phyloP scores from a whole-genome alignment of 2,113 vertebrate species.

The Vimba vimba region DNA sequence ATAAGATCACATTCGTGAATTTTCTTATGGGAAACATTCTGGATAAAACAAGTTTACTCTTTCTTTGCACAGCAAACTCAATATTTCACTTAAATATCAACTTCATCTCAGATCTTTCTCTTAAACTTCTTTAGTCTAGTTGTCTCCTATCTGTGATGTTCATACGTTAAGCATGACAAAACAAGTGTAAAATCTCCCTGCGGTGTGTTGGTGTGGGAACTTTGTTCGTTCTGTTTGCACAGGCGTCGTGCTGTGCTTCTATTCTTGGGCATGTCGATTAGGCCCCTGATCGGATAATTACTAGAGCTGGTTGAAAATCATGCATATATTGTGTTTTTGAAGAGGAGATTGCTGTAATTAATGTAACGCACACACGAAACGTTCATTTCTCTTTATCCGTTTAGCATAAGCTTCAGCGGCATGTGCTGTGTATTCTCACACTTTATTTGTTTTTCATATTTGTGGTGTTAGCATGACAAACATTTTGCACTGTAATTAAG shows the following conservation, averaged over 20 bases:
- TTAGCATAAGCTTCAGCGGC: background rate
- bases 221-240: background rate
- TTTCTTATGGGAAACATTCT: no score
- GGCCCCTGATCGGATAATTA: constrained; percentile 63
- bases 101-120: background rate
- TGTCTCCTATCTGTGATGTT: constrained; percentile 3
- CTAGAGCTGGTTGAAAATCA: constrained; percentile 73
- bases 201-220: background rate
- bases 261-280: constrained; percentile 32
- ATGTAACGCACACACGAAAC: constrained; percentile 21
- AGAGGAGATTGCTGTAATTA: constrained; percentile 70
- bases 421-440: constrained; percentile 2
- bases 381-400: constrained; percentile 57
- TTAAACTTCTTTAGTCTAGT: background rate
- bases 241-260: constrained; percentile 27
- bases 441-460: constrained; percentile 34
- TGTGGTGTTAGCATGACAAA: constrained; percentile 31
- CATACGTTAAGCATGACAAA: background rate
- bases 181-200: background rate
- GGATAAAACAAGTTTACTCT: no score
- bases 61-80: no score
- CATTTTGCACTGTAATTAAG: constrained; percentile 40
- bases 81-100: background rate
- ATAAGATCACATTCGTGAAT: no score
- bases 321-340: constrained; percentile 68